These are phyloP conservation scores for Colletes latitarsis DNA, from an alignment of 1,140 invertebrate species.

Conservation along the genomic window DNA sequence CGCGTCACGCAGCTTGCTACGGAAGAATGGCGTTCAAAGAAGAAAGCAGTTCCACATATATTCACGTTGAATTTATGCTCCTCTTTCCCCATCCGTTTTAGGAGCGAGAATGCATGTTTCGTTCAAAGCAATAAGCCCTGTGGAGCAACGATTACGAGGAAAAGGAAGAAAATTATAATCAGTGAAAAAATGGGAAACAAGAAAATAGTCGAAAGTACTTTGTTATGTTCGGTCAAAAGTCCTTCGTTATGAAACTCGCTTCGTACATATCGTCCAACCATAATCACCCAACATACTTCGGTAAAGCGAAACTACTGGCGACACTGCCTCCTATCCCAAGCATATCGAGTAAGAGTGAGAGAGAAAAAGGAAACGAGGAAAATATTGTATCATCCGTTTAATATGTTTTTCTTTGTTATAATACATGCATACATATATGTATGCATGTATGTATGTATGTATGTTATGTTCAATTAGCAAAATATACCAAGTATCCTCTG, in stretches of 20 bases:
- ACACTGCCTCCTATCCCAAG: conserved; percentile 45
- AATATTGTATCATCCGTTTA: background rate
- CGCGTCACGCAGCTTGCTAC: background rate
- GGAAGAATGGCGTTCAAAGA: background rate
- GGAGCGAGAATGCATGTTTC: background rate
- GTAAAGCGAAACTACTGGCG: conserved; percentile 17
- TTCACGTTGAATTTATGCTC: background rate
- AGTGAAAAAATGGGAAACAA: background rate
- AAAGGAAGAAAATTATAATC: background rate
- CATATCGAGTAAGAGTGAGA: conserved; percentile 37
- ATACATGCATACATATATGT: background rate
- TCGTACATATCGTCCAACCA: conserved; percentile 41
- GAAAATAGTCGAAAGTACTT: conserved; percentile 2
- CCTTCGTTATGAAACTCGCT: background rate
- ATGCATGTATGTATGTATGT: background rate
- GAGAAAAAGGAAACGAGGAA: background rate
- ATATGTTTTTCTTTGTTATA: background rate
- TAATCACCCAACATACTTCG: conserved; percentile 12
- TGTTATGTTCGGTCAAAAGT: conserved; percentile 16
- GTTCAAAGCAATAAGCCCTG: background rate
- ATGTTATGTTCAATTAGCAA: conserved; percentile 7
- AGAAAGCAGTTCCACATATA: background rate
- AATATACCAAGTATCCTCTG: conserved; percentile 1
- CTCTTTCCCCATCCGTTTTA: background rate
- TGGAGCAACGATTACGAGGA: background rate